Conservation (phyloP, 1,140 invertebrate genomes). For the Phthorimaea operculella region DNA sequence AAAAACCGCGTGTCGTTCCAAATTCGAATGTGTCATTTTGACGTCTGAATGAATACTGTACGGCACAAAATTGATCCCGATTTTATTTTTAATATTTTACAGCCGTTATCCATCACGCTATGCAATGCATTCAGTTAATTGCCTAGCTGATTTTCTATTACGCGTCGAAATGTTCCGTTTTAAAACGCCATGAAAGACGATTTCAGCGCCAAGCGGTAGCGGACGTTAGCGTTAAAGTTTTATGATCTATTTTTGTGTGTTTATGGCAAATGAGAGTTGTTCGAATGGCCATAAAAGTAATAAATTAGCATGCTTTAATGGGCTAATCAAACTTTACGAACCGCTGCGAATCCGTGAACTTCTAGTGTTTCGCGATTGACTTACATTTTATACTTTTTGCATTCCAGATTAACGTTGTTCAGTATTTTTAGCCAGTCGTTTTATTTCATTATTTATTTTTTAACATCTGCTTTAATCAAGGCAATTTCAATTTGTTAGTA, state of each 20-base stretch:
- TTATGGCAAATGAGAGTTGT: slow-evolving; percentile 47
- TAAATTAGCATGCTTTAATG: slow-evolving; percentile 67
- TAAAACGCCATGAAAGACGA: slow-evolving; percentile 34
- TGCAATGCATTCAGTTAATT: slow-evolving; percentile 24
- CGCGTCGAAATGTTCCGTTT: slow-evolving; percentile 19
- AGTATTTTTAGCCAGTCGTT: no score
- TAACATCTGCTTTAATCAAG: no score
- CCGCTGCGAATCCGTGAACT: slow-evolving; percentile 63
- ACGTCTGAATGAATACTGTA: neutral
- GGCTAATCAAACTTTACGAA: slow-evolving; percentile 68
- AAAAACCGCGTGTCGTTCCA: neutral
- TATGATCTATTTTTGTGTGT: slow-evolving; percentile 44
- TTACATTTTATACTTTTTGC: slow-evolving; percentile 36
- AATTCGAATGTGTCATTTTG: slow-evolving; percentile 31
- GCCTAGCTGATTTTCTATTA: slow-evolving; percentile 57
- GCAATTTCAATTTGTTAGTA: no score
- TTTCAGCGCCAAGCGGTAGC: slow-evolving; percentile 15
- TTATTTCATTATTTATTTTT: no score
- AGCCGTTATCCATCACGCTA: neutral
- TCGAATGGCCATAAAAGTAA: slow-evolving; percentile 61
- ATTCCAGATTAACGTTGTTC: no score
- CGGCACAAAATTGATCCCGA: neutral
- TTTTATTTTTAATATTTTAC: neutral
- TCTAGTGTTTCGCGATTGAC: slow-evolving; percentile 64
- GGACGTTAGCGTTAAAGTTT: slow-evolving; percentile 27